Percentiles rank a stretch among this genome's conserved stretches.
Conservation (phyloP, 2,113 vertebrate species). For the Vidua macroura region DNA sequence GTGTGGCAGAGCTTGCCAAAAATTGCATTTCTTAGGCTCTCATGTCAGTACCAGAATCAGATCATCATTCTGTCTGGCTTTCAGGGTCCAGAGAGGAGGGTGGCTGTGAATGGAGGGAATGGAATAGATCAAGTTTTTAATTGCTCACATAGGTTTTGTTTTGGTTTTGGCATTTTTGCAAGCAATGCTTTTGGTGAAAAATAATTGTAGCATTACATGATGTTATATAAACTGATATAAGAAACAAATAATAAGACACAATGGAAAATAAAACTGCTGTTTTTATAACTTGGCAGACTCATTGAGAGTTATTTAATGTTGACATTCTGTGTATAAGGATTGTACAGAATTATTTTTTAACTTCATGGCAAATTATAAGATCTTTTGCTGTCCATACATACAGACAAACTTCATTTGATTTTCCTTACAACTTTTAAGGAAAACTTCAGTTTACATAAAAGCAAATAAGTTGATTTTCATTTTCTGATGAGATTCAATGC, state of each 20-base stretch:
- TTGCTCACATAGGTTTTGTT: background rate
- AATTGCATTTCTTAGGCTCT: background rate
- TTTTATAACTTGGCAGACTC: background rate
- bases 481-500: constrained; percentile 39
- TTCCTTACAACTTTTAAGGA: background rate
- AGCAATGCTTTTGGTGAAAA: background rate
- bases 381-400: background rate
- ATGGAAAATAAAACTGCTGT: background rate
- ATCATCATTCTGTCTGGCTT: background rate
- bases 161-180: background rate
- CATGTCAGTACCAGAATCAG: background rate
- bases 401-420: background rate
- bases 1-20: background rate
- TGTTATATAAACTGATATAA: background rate
- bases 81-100: background rate
- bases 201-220: background rate
- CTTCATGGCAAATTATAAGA: background rate
- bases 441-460: constrained; percentile 19
- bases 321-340: background rate
- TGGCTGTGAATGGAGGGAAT: background rate
- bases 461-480: background rate
- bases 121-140: background rate
- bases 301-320: background rate
- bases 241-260: background rate
- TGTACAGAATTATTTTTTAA: background rate